phyloP scores from a whole-genome alignment of 2,888 invertebrate genomes.

The Lamproptera curius region DNA sequence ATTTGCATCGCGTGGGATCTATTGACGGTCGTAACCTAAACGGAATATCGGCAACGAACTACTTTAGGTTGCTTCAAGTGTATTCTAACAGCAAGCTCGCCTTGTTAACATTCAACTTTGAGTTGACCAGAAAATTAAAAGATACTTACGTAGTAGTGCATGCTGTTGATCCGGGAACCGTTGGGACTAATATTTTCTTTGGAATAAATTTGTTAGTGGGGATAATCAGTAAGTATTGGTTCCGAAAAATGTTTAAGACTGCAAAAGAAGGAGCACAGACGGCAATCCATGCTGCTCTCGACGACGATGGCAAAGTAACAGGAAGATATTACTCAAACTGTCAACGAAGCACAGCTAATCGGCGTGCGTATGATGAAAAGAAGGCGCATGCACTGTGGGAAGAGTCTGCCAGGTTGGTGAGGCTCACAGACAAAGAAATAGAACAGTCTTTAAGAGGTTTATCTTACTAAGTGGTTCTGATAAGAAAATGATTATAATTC shows the following conservation, averaged over 20 bases:
- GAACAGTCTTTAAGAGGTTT: constrained; percentile 25
- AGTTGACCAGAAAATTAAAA: constrained; percentile 57
- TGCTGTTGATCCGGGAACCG: constrained; percentile 90
- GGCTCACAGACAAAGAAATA: constrained; percentile 38
- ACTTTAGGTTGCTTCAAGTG: constrained; percentile 56
- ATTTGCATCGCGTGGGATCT: constrained; percentile 82
- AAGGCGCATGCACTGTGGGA: constrained; percentile 40
- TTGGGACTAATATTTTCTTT: constrained; percentile 82
- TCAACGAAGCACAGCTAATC: background rate
- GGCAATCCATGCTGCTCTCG: constrained; percentile 33
- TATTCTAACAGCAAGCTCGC: constrained; percentile 75
- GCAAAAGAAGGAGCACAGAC: constrained; percentile 42
- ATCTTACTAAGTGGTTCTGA: no score
- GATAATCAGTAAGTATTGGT: constrained; percentile 76
- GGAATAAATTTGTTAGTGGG: background rate
- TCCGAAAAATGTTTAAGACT: constrained; percentile 30
- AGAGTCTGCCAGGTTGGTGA: constrained; percentile 45
- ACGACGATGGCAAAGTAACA: constrained; percentile 12
- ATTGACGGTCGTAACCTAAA: constrained; percentile 85
- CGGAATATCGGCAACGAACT: constrained; percentile 77
- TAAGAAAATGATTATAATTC: no score
- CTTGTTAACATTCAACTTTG: constrained; percentile 61
- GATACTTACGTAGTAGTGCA: constrained; percentile 83
- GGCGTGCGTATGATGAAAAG: background rate
- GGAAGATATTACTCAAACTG: constrained; percentile 40